Evolutionary conservation across 2,797 vertebrate species (phyloP).

Genomic region (Xiphorhynchus erythropygius): DNA sequence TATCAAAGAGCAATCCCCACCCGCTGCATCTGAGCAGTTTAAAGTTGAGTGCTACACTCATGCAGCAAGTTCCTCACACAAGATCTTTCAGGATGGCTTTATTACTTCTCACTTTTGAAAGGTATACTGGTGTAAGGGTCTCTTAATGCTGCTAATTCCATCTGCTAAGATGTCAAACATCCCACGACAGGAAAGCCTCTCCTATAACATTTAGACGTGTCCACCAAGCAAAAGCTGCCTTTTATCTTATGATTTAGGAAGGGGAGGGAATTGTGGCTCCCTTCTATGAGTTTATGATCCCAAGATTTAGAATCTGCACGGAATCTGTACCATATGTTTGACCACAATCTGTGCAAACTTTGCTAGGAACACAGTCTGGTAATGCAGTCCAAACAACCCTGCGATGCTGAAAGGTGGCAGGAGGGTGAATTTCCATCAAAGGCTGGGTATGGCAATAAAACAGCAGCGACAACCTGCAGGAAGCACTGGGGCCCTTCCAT

Average conservation of each 20-base stretch:
- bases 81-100: slow-evolving; percentile 4
- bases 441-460: background rate
- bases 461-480: background rate
- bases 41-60: background rate
- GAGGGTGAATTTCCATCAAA: slow-evolving; percentile 2
- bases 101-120: slow-evolving; percentile 22
- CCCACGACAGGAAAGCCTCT: background rate
- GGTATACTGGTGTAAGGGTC: background rate
- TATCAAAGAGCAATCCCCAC: background rate
- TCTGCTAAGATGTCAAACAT: slow-evolving; percentile 3
- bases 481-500: background rate
- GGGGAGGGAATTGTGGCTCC: slow-evolving; percentile 30
- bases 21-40: background rate
- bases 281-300: slow-evolving; percentile 54
- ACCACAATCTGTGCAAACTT: background rate
- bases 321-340: slow-evolving; percentile 65
- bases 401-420: background rate
- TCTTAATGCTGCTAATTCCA: slow-evolving; percentile 31
- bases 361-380: background rate
- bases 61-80: background rate
- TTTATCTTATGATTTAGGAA: slow-evolving; percentile 65
- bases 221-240: slow-evolving; percentile 13
- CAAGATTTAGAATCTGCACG: slow-evolving; percentile 58
- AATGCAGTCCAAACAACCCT: background rate
- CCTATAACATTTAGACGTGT: background rate